phyloP scores from a whole-genome alignment of 2,797 vertebrate species.

The Scyliorhinus canicula region DNA sequence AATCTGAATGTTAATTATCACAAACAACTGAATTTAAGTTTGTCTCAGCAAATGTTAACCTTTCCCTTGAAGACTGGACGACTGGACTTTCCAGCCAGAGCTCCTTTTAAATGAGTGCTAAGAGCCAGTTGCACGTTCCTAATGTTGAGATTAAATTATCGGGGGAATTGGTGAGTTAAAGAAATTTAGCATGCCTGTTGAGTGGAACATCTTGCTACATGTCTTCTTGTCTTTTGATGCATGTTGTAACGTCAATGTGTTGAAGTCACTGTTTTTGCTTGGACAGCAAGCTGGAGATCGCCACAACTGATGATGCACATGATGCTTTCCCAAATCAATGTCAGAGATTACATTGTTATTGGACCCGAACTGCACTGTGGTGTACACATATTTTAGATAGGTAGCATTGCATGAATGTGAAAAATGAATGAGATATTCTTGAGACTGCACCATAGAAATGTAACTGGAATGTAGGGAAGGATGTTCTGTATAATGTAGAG shows the following conservation, averaged over 20 bases:
- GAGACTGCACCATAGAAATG: background rate
- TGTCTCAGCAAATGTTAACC: background rate
- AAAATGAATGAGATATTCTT: background rate
- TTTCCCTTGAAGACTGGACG: background rate
- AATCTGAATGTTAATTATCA: background rate
- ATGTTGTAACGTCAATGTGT: background rate
- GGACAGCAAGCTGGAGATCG: background rate
- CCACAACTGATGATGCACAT: background rate
- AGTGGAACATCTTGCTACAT: background rate
- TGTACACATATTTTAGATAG: background rate
- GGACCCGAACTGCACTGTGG: background rate
- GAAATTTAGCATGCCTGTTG: background rate
- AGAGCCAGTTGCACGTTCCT: background rate
- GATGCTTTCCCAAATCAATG: background rate
- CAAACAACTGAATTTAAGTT: background rate
- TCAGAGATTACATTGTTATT: background rate
- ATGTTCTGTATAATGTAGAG: background rate
- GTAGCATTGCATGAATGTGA: background rate
- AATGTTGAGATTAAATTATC: background rate
- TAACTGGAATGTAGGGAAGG: constrained; percentile 4
- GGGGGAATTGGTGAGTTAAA: background rate
- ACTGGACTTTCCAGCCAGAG: background rate
- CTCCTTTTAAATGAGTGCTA: background rate
- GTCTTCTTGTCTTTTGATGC: background rate
- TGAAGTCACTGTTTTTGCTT: background rate